Conservation (phyloP, 2,797 vertebrate species). For the Tragelaphus oryx region DNA sequence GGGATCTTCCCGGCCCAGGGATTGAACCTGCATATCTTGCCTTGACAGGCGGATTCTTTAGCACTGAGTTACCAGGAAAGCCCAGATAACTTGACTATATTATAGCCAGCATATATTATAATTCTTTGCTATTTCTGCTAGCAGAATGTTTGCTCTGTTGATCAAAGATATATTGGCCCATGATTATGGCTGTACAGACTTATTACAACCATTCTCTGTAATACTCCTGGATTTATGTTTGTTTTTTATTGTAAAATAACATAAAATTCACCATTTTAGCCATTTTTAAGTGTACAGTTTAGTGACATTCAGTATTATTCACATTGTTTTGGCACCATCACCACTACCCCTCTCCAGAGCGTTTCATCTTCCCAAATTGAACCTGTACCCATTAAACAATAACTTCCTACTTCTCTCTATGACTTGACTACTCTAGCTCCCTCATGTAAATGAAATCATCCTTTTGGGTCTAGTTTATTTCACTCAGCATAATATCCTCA, state of each 20-base stretch:
- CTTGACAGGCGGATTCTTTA: not conserved
- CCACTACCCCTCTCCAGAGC: not conserved
- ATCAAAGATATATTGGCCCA: not conserved
- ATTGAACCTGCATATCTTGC: not conserved
- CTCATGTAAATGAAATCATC: not conserved
- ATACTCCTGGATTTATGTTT: not conserved
- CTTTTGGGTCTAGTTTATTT: not conserved
- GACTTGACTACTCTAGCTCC: not conserved
- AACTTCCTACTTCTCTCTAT: not conserved
- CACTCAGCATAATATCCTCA: not conserved
- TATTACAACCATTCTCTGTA: not conserved
- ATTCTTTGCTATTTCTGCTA: not conserved
- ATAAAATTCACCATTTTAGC: not conserved
- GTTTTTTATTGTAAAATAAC: conserved; percentile 7
- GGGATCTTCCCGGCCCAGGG: not conserved
- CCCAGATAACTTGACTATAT: not conserved
- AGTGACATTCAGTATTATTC: not conserved
- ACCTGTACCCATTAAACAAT: not conserved
- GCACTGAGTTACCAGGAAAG: not conserved
- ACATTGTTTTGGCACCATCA: not conserved
- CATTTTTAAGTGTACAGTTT: not conserved
- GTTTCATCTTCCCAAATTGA: not conserved
- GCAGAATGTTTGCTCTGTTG: not conserved
- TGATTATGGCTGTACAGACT: not conserved
- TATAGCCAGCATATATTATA: not conserved